Base-by-base conservation (phyloP, 2,113 vertebrate species). In the Tauraco erythrolophus region DNA sequence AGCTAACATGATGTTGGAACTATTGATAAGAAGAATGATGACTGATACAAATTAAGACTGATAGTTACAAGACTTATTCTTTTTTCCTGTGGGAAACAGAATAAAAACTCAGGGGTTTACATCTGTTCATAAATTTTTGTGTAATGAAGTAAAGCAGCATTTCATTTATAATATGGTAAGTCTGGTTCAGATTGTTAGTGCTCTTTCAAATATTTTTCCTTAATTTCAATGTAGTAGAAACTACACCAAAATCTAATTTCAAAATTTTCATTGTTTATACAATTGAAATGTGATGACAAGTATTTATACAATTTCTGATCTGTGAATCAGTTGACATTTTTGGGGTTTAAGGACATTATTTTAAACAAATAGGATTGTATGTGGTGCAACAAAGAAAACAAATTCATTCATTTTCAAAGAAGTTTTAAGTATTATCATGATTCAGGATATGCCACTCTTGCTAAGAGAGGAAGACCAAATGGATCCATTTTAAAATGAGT, bases 1-100 rank as follows among this genome's bases (percentile, higher is more conserved):
- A 54, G 1, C 1, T 85, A 64, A 62, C 19, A 10, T 0, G 0
- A 27, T 41, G 23, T 23, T 72, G 45, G 30, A 64, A 43, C 33
- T 72, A 48, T 7, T 60, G 57, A 60, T 53, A 72, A 51, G 51
- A 37, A 69, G 25, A 64, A 72, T 48, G 53, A 64, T 86, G 25
- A 43, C 13, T 72, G 48, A 43, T 64, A 35, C 51, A 12, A 71
- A 85, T 27, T 24, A 69, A 57, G 68, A 75, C 45, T 27, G 14
- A 27, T 81, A 39, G 3, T 39, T 72, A 66, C 11, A 60, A 53
- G 27, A 33, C 1, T 35, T 85, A 39, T 60, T 57, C 14, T 8
- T 50, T 50, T 72, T 69, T 78, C 19, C 25, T 60, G 3, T 51
- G 15, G 43, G 78, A 81, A 86, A 24, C 30, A 68, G 51, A 84